phyloP scores from a whole-genome alignment of 2,888 invertebrate species.

The Himalopsyche kuldschensis region DNA sequence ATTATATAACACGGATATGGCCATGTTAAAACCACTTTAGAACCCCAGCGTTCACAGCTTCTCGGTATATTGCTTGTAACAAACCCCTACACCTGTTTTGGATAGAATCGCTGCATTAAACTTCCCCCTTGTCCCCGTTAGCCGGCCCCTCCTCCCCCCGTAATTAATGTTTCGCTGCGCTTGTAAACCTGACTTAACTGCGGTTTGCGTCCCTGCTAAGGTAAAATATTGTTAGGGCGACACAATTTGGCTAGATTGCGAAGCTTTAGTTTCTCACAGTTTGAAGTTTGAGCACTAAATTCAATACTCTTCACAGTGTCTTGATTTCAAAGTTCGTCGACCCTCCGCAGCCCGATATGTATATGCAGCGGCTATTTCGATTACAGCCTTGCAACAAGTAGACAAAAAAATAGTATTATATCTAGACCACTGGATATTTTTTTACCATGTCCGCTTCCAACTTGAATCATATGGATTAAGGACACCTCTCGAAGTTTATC shows the following conservation, averaged over 20 bases:
- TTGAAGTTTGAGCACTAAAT: no score
- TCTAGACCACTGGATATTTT: no score
- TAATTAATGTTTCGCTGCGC: conserved; percentile 1
- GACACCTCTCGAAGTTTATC: no score
- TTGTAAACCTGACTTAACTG: neutral
- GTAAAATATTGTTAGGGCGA: neutral
- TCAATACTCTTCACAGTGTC: no score
- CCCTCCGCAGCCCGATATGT: no score
- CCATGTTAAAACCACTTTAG: no score
- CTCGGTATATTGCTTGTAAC: neutral
- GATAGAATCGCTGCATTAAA: neutral
- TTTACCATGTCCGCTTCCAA: no score
- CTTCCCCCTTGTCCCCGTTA: neutral
- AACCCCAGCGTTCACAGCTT: neutral
- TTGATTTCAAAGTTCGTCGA: no score
- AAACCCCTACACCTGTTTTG: neutral
- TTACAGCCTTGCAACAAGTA: no score
- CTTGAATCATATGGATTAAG: no score
- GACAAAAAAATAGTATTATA: no score
- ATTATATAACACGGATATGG: no score
- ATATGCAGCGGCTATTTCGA: neutral
- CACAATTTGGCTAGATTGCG: neutral
- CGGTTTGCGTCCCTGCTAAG: neutral
- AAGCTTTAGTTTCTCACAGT: neutral
- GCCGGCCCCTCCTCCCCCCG: neutral